Conservation (phyloP, 2,888 invertebrate species). For the Nowickia ferox region DNA sequence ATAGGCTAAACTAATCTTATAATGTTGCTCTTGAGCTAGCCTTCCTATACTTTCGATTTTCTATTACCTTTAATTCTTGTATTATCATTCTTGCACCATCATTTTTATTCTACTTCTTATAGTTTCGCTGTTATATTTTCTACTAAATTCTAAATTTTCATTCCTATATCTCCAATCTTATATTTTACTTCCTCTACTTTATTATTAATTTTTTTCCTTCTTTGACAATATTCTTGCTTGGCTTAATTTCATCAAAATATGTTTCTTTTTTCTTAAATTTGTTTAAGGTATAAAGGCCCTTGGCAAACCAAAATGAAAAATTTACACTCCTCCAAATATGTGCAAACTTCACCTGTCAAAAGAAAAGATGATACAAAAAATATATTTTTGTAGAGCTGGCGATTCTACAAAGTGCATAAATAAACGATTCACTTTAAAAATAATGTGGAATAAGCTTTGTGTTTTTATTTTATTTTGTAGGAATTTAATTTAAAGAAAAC, state of each 20-base stretch:
- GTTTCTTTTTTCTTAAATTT: neutral
- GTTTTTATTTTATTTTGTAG: too few species aligned
- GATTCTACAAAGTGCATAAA: neutral
- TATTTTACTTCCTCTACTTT: neutral
- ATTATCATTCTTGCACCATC: neutral
- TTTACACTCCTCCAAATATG: constrained; percentile 73
- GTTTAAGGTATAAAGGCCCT: constrained; percentile 78
- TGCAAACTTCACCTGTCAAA: constrained; percentile 62
- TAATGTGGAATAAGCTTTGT: too few species aligned
- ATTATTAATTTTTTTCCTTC: neutral
- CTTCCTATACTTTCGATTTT: too few species aligned
- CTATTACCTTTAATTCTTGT: too few species aligned
- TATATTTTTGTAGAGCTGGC: constrained; percentile 34
- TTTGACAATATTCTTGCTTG: too few species aligned
- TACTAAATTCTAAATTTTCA: neutral
- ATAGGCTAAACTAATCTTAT: too few species aligned
- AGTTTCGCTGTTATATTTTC: neutral
- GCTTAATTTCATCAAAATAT: too few species aligned
- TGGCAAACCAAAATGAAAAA: constrained; percentile 60
- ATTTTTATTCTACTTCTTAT: neutral
- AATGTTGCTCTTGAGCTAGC: too few species aligned
- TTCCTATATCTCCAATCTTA: neutral
- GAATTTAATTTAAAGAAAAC: too few species aligned
- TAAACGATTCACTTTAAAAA: too few species aligned
- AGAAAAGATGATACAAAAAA: constrained; percentile 23